Conservation (phyloP, 2,797 vertebrate genomes). For the Carapus acus region DNA sequence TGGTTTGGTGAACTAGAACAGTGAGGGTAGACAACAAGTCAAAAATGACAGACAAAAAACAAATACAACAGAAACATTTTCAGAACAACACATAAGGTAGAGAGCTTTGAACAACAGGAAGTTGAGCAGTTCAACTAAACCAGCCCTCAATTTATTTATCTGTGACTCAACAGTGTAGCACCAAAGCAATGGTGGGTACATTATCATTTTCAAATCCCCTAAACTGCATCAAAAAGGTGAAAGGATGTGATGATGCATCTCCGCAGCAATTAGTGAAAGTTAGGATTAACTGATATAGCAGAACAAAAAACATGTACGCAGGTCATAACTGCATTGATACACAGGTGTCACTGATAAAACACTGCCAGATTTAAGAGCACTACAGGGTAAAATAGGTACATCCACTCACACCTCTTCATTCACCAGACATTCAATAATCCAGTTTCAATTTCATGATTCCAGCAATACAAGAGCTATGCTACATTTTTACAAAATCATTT, state of each 20-base stretch:
- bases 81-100: slow-evolving; percentile 34
- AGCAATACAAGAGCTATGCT: too few relatives aligned
- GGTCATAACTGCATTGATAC: slow-evolving; percentile 40
- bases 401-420: too few relatives aligned
- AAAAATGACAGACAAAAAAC: slow-evolving; percentile 20
- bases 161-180: slow-evolving; percentile 36
- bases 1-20: slow-evolving; percentile 4
- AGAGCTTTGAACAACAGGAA: slow-evolving; percentile 23
- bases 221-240: slow-evolving; percentile 24
- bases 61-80: slow-evolving; percentile 38
- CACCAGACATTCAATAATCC: too few relatives aligned
- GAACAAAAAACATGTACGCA: slow-evolving; percentile 16
- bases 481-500: too few relatives aligned
- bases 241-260: slow-evolving; percentile 14
- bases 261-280: slow-evolving; percentile 29
- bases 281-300: slow-evolving; percentile 11
- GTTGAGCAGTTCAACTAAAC: slow-evolving; percentile 14
- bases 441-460: too few relatives aligned
- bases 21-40: slow-evolving; percentile 6
- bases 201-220: slow-evolving; percentile 31
- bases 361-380: too few relatives aligned
- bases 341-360: slow-evolving; percentile 2
- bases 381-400: too few relatives aligned
- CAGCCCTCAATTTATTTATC: slow-evolving; percentile 19
- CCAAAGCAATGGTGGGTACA: slow-evolving; percentile 18